These are phyloP conservation scores for Acleris sparsana DNA, from an alignment of 2,888 invertebrate genomes.

Conservation along the genomic window DNA sequence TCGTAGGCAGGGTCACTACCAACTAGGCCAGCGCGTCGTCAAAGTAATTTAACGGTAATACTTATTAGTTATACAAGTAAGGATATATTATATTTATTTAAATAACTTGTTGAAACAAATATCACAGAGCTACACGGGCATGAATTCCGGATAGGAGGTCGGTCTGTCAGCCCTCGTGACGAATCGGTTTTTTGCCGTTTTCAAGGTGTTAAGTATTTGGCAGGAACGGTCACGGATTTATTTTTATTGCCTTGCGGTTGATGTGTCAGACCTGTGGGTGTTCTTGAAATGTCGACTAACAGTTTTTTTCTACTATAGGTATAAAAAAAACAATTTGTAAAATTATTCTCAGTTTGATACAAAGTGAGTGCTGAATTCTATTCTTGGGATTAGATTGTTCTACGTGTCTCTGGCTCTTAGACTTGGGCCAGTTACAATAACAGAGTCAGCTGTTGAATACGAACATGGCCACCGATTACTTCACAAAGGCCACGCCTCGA, in stretches of 20 bases:
- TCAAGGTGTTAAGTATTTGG: slow-evolving; percentile 30
- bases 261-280: slow-evolving; percentile 33
- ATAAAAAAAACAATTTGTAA: not conserved
- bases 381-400: not conserved
- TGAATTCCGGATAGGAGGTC: slow-evolving; percentile 14
- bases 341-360: not conserved
- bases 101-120: too few relatives aligned
- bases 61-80: too few relatives aligned
- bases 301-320: slow-evolving; percentile 8
- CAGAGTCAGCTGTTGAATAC: not conserved
- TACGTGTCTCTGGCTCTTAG: too few relatives aligned
- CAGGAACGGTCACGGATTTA: slow-evolving; percentile 23
- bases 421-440: not conserved
- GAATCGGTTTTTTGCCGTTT: slow-evolving; percentile 33
- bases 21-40: too few relatives aligned
- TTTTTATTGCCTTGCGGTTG: slow-evolving; percentile 33
- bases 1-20: too few relatives aligned
- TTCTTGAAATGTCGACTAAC: slow-evolving; percentile 31
- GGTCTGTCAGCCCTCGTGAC: slow-evolving; percentile 16
- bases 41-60: too few relatives aligned
- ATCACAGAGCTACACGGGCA: not conserved
- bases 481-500: slow-evolving; percentile 26
- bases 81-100: too few relatives aligned
- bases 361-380: not conserved
- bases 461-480: slow-evolving; percentile 7